Evolutionary conservation across 2,113 vertebrate species (phyloP), one percentile per base, ranked within the genome.

Genomic region (Poecile atricapillus): DNA sequence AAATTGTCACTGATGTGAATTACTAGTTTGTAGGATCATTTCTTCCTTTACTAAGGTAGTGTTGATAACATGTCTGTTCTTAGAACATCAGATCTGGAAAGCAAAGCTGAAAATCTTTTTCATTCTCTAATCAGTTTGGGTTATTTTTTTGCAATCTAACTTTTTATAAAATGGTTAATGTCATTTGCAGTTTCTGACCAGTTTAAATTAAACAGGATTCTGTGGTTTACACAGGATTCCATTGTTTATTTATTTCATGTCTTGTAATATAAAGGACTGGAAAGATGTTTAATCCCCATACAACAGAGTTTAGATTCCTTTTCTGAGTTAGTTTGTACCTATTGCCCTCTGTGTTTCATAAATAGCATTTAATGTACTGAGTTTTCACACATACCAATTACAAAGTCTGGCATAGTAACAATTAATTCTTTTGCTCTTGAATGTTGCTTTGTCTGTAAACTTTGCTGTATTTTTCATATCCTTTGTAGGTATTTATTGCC

Each of bases 401-500:
- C 56, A 67, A 91, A 58, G 23, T 82, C 70, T 37, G 60, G n/a
- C 10, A 5, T 30, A 13, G 70, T 70, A 77, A 43, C 68, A 83
- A 33, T 23, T 73, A 88, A 43, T 30, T 64, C 7, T 47, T 87
- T 90, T 90, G 30, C 31, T 49, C 13, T 87, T 84, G 75, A 88
- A 58, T 97, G 23, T 83, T 94, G 52, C 53, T 67, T 94, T 94
- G 62, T 47, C 93, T 94, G 22, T 96, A 95, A 95, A 89, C 74
- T 92, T 77, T 94, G 85, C 74, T 90, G n/a, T 97, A 77, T 97
- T 97, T 97, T 88, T 81, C 78, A 86, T 95, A 53, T 96, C 83
- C 97, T 97, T 98, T 98, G 80, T 98, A 99, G 99, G 98, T 99
- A 98, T 98, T 98, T 99, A 97, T 98, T 99, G 98, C 98, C 99